Conservation (phyloP, 2,888 invertebrate species). For the Podotricha telesiphe region DNA sequence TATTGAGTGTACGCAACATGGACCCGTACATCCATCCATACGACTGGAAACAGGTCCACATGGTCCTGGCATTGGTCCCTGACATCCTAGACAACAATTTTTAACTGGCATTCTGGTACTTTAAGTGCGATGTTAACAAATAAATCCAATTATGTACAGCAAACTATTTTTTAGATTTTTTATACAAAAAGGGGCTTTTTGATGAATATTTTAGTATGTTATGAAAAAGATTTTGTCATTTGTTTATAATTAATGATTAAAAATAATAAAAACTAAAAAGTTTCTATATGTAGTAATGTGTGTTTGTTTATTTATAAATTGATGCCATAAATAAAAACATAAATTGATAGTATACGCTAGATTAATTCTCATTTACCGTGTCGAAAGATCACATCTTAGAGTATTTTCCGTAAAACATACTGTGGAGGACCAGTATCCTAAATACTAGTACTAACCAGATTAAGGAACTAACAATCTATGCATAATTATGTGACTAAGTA, state of each 20-base stretch:
- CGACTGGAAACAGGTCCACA: slow-evolving; percentile 59
- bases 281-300: background rate
- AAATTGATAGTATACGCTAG: too few relatives aligned
- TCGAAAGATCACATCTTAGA: too few relatives aligned
- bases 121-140: too few relatives aligned
- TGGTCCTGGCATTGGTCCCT: slow-evolving; percentile 64
- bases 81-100: slow-evolving; percentile 73
- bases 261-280: background rate
- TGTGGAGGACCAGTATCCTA: too few relatives aligned
- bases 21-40: slow-evolving; percentile 55
- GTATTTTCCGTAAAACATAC: too few relatives aligned
- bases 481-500: too few relatives aligned
- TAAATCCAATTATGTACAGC: background rate
- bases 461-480: too few relatives aligned
- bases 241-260: background rate
- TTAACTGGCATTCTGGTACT: slow-evolving; percentile 66
- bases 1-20: slow-evolving; percentile 63
- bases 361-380: too few relatives aligned
- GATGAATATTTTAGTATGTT: background rate
- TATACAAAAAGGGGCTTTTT: background rate
- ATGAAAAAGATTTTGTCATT: background rate
- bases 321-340: too few relatives aligned
- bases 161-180: slow-evolving; percentile 1
- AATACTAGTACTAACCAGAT: too few relatives aligned
- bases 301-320: too few relatives aligned